A percentile compares a stretch with the other conserved stretches of the same genome.
Conservation (phyloP, 2,888 invertebrate species). For the Oegoconia quadripuncta region DNA sequence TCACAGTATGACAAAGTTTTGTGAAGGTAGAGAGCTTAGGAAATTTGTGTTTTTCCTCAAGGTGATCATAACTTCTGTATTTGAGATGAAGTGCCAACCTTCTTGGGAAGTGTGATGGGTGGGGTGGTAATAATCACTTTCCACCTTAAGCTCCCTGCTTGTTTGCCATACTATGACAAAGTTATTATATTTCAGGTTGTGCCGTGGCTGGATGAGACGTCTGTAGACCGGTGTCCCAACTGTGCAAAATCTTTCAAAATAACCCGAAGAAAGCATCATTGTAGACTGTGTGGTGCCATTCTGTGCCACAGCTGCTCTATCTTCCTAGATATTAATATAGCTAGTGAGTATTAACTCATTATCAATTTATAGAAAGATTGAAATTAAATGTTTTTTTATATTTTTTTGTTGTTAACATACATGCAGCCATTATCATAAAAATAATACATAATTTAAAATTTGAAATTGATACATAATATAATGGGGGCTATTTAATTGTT, state of each 20-base stretch:
- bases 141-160: no score
- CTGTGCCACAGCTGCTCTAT: slow-evolving; percentile 95
- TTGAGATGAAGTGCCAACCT: no score
- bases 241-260: slow-evolving; percentile 94
- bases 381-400: background rate
- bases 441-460: no score
- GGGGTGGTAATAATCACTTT: no score
- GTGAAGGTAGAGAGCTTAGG: no score
- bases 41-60: no score
- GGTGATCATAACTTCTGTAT: no score
- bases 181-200: slow-evolving; percentile 86
- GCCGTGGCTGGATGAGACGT: slow-evolving; percentile 95
- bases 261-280: slow-evolving; percentile 96
- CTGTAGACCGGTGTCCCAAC: slow-evolving; percentile 92
- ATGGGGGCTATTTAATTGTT: background rate
- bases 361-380: background rate
- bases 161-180: no score
- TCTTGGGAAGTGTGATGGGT: no score
- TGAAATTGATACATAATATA: background rate
- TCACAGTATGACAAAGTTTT: no score
- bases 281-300: slow-evolving; percentile 95
- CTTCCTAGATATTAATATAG: slow-evolving; percentile 88
- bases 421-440: background rate
- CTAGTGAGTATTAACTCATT: slow-evolving; percentile 79
- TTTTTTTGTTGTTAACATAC: background rate